Evolutionary conservation across 2,113 vertebrate genomes (phyloP).

Genomic region (Vidua chalybeata): DNA sequence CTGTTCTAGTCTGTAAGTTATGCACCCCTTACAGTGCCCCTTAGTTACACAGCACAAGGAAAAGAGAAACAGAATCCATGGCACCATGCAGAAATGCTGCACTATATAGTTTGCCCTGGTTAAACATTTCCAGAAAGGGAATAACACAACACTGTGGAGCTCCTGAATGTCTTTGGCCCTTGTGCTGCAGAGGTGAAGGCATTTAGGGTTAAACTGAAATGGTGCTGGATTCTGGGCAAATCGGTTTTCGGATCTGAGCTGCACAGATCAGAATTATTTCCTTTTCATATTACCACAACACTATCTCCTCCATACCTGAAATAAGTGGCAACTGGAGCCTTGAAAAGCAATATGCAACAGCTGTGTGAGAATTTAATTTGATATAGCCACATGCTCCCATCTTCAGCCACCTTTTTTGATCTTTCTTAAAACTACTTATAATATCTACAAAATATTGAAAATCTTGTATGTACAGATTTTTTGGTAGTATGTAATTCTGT

Average conservation of each 20-base stretch:
- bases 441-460: background rate
- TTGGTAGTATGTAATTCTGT: background rate
- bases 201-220: background rate
- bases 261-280: background rate
- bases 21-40: conserved; percentile 53
- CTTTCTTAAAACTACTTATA: background rate
- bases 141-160: background rate
- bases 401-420: background rate
- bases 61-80: conserved; percentile 59
- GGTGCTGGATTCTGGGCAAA: background rate
- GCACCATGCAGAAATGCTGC: conserved; percentile 41
- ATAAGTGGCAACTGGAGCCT: background rate
- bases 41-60: conserved; percentile 42
- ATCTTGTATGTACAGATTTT: background rate
- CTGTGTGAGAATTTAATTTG: background rate
- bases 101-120: conserved; percentile 12
- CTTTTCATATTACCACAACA: background rate
- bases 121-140: conserved; percentile 63
- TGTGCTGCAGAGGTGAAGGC: background rate
- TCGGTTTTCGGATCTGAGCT: background rate
- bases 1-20: conserved; percentile 17
- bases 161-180: background rate
- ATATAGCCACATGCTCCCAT: background rate
- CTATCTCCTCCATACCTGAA: background rate
- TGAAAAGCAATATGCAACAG: background rate